Evolutionary conservation across 1,140 invertebrate species (phyloP), one percentile per base, ranked within the genome.

Genomic region (Drosophila arawakana): DNA sequence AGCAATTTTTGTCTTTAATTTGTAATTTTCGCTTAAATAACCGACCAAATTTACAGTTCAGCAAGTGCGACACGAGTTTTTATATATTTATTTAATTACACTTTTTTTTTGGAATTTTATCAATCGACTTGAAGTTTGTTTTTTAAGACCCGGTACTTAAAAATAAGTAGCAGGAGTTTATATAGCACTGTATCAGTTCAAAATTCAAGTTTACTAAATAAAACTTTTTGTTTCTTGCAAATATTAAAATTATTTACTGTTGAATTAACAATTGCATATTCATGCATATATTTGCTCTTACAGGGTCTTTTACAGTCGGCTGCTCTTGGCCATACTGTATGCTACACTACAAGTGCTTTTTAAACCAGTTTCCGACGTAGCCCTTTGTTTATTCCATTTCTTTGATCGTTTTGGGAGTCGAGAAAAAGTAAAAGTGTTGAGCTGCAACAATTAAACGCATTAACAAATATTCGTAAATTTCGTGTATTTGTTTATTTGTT

Each of bases 341-440:
- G 18, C 25, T 30, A 5, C 3, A 30, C 25, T 30, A 5, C 73
- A 50, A 81, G 68, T 55, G 58, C 52, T 11, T 44, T 66, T 62
- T 44, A 81, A 81, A 81, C 80, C 75, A 43, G 80, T 81, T 80
- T 81, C 50, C 52, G 50, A 11, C 13, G 35, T n/a, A 34, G 79
- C 79, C 63, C 78, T 79, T 82, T 80, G 47, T 59, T 59, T 60
- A 49, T 63, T 30, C 30, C n/a, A 46, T 71, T 55, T 43, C 50
- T 37, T 54, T 34, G 76, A 43, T 47, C 60, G 18, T 21, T 21
- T 60, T 43, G 13, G n/a, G 41, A n/a, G 7, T 54, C 1, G 41
- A 21, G 35, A 71, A 41, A 88, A 86, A 88, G 83, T 86, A 88
- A 86, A 86, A 86, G 82, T 86, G 80, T 82, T 88, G 79, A 78